Evolutionary conservation across 2,113 vertebrate species (phyloP).

Genomic region (Alethe castanea): DNA sequence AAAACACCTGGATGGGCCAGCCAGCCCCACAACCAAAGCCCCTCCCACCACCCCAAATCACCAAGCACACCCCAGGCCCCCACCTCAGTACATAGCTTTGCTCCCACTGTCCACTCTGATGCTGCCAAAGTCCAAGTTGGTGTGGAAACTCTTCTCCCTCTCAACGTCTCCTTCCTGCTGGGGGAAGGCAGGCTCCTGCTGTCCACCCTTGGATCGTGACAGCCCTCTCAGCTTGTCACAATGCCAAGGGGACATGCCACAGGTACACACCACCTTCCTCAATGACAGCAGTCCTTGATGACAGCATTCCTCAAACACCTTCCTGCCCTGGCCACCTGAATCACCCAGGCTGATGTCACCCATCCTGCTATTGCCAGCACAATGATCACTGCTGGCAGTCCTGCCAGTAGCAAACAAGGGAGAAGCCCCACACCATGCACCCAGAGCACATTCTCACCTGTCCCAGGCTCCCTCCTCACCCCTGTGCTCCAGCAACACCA

Average conservation of each 20-base stretch:
- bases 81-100: background rate
- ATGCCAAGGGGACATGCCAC: background rate
- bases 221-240: background rate
- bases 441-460: background rate
- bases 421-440: fast-evolving
- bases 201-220: background rate
- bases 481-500: background rate
- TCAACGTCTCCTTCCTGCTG: background rate
- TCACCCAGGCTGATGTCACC: background rate
- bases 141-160: background rate
- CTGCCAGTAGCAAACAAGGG: background rate
- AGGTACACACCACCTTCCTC: background rate
- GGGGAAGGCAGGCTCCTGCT: background rate
- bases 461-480: background rate
- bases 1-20: background rate
- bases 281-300: background rate
- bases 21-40: background rate
- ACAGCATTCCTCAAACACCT: background rate
- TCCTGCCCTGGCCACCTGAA: background rate
- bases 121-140: background rate
- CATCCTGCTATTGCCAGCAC: fast-evolving
- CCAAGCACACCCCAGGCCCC: no score
- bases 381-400: background rate
- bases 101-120: background rate
- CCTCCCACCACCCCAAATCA: background rate